Evolutionary conservation across 2,888 invertebrate species (phyloP), one percentile per base, ranked within the genome.

Genomic region (Thyatira batis): DNA sequence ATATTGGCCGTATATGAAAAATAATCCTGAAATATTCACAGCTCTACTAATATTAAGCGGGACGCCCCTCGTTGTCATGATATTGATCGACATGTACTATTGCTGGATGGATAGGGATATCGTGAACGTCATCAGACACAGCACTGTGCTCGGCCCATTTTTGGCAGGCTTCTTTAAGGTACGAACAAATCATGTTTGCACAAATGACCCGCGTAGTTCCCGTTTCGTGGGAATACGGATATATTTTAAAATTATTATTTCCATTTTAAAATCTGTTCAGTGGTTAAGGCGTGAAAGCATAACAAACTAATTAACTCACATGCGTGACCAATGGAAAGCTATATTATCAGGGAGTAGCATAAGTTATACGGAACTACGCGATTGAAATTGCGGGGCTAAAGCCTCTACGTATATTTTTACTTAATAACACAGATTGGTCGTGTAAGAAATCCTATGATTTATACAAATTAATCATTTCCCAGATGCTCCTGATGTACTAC

Each of bases 71-170:
- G 60, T 69, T 0, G 0, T 11, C 0, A 57, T 78, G 50, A 61
- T 80, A 0, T 9, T 76, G 0, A 27, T 69, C 0, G 87, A 87
- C 44, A 76, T 82, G 20, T 80, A 71, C 60, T 51, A 58, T 1
- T 68, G 66, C 2, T 78, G 73, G 74, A 2, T 60, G 20, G 45
- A 30, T 0, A 51, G 60, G 0, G 88, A 88, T 45, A 60, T 82
- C 0, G 63, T 82, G 11, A 86, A 84, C 44, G 69, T 85, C 0
- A 82, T 86, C 39, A 61, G 85, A n/a, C 87, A 87, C 13, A 77
- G 76, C 61, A 87, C 87, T 0, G 69, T 87, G 0, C 11, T 80
- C 0, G 86, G 85, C 0, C 88, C 88, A 0, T 84, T 85, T 13
- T 27, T 80, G 1, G 80, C 67, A 0, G 78, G 76, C 1, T 71